Evolutionary conservation across 2,113 vertebrate genomes (phyloP).

Genomic region (Galeopterus variegatus): DNA sequence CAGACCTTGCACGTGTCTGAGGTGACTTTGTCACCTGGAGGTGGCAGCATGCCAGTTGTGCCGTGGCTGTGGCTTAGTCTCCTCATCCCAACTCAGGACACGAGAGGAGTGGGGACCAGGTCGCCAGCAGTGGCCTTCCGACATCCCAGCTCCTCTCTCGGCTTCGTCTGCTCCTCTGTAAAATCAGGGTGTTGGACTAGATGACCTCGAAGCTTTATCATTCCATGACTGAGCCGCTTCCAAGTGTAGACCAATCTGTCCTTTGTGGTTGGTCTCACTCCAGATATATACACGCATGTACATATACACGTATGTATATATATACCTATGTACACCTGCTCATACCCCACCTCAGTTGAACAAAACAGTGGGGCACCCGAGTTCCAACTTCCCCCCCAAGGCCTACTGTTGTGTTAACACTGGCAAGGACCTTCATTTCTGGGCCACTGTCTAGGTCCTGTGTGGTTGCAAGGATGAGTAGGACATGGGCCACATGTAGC

Average conservation of each 20-base stretch:
- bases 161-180: background rate
- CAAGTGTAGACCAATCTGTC: background rate
- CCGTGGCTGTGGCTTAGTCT: background rate
- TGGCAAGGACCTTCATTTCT: background rate
- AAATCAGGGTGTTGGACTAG: background rate
- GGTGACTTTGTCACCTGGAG: background rate
- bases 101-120: background rate
- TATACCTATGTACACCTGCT: background rate
- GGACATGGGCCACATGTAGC: background rate
- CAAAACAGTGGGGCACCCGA: background rate
- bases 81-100: background rate
- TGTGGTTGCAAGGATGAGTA: background rate
- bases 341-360: background rate
- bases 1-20: background rate
- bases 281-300: background rate
- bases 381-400: background rate
- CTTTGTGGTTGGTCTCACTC: background rate
- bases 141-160: accelerated
- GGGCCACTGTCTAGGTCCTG: background rate
- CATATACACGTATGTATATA: too few species aligned
- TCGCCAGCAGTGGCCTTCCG: background rate
- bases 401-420: background rate
- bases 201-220: background rate
- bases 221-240: accelerated
- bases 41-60: accelerated